Base-by-base conservation (phyloP, 2,888 invertebrate species). In the Onchidella celtica region DNA sequence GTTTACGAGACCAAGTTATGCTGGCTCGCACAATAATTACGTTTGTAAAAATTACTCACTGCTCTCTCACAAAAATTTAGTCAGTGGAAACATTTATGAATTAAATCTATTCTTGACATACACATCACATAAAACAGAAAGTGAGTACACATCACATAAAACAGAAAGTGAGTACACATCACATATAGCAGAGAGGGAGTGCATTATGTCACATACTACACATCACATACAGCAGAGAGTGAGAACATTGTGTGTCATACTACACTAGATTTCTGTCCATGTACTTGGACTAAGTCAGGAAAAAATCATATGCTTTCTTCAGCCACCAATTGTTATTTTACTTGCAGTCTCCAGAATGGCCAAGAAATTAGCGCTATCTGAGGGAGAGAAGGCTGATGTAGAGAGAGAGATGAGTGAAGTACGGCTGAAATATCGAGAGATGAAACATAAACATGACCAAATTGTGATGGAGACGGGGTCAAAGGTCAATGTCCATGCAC, bases 221-320 rank as follows among this genome's bases (percentile, higher is more conserved):
- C 38, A 70, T 86, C 89, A 11, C 91, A 92, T 83, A 85, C 90
- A 38, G 85, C 89, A 24, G 92, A 93, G 89, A 89, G 92, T 93
- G 86, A 57, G 83, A 17, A n/a, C n/a, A n/a, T n/a, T n/a, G n/a
- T n/a, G n/a, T n/a, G n/a, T n/a, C n/a, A n/a, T n/a, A n/a, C n/a
- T n/a, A n/a, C n/a, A n/a, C n/a, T n/a, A n/a, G n/a, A n/a, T n/a
- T n/a, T n/a, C n/a, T n/a, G n/a, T n/a, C n/a, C n/a, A n/a, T n/a
- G n/a, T n/a, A n/a, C n/a, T n/a, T n/a, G n/a, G n/a, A n/a, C n/a
- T n/a, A n/a, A n/a, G n/a, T n/a, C n/a, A n/a, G n/a, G n/a, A n/a
- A n/a, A n/a, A n/a, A n/a, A n/a, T n/a, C n/a, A n/a, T n/a, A n/a
- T n/a, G n/a, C n/a, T n/a, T n/a, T n/a, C n/a, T n/a, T n/a, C n/a